A percentile compares a stretch with the other conserved stretches of the same genome.
Conservation (phyloP, 2,888 invertebrate genomes). For the Rhodophaea formosa region DNA sequence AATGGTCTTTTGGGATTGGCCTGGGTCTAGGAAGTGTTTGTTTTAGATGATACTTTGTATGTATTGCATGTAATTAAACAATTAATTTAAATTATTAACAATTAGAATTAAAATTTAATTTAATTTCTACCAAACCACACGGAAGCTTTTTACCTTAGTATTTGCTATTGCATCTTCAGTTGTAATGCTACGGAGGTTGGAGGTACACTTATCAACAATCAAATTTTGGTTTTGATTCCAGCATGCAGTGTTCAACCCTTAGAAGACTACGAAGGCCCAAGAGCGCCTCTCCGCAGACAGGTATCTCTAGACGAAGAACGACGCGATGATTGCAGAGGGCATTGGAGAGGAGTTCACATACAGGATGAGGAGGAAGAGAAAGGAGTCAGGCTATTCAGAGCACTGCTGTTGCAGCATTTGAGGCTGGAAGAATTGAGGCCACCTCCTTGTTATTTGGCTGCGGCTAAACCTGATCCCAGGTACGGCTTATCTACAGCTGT, state of each 20-base stretch:
- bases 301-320: slow-evolving; percentile 75
- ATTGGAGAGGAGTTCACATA: slow-evolving; percentile 65
- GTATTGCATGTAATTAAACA: too few relatives aligned
- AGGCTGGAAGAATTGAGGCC: slow-evolving; percentile 67
- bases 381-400: slow-evolving; percentile 73
- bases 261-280: slow-evolving; percentile 68
- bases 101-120: too few relatives aligned
- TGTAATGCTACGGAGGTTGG: too few relatives aligned
- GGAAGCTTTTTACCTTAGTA: too few relatives aligned
- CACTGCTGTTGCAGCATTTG: slow-evolving; percentile 68
- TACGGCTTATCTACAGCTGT: too few relatives aligned
- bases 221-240: slow-evolving; percentile 32
- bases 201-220: too few relatives aligned
- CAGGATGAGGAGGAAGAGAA: slow-evolving; percentile 73
- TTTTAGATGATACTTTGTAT: too few relatives aligned
- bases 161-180: too few relatives aligned
- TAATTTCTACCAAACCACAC: too few relatives aligned
- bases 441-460: slow-evolving; percentile 62
- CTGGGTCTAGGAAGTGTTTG: too few relatives aligned
- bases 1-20: too few relatives aligned
- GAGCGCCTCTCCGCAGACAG: slow-evolving; percentile 71
- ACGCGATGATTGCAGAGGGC: slow-evolving; percentile 74
- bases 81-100: too few relatives aligned
- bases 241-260: slow-evolving; percentile 70
- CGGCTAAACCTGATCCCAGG: slow-evolving; percentile 70